These are phyloP conservation scores for Ischnura elegans DNA, from an alignment of 2,888 invertebrate genomes.

Conservation along the genomic window DNA sequence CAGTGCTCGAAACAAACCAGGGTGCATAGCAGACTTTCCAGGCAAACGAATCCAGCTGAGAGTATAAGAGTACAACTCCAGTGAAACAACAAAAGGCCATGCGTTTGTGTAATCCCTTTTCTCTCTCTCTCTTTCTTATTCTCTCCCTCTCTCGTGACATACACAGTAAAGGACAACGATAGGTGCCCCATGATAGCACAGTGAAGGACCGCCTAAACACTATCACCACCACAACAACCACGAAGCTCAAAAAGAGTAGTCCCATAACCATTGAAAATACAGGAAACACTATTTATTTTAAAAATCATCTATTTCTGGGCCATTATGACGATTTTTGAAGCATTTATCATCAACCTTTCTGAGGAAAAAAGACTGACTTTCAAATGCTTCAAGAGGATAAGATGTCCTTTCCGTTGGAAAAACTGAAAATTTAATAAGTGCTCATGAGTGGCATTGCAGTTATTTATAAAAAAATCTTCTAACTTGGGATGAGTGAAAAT, in stretches of 20 bases:
- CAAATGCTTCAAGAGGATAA: not conserved
- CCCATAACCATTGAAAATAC: not conserved
- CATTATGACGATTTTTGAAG: conserved; percentile 14
- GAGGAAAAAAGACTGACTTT: conserved; percentile 15
- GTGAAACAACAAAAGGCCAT: conserved; percentile 20
- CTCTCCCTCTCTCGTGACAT: conserved; percentile 29
- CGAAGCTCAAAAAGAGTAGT: conserved; percentile 41
- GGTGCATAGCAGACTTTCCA: conserved; percentile 62
- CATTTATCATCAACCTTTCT: not conserved
- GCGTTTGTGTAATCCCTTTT: not conserved
- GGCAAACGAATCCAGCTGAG: conserved; percentile 60
- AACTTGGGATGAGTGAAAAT: conserved; percentile 41
- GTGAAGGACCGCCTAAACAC: conserved; percentile 37
- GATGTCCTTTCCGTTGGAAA: conserved; percentile 60
- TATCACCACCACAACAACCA: conserved; percentile 42
- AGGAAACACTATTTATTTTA: conserved; percentile 20
- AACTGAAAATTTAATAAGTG: conserved; percentile 61
- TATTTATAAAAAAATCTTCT: not conserved
- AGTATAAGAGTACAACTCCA: conserved; percentile 19
- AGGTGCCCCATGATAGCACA: not conserved
- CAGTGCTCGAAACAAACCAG: conserved; percentile 67
- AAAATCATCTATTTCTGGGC: conserved; percentile 28
- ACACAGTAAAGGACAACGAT: not conserved
- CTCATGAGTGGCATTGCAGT: conserved; percentile 46
- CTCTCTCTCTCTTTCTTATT: conserved; percentile 53